Percentiles rank a stretch among this genome's conserved stretches.
These are phyloP conservation scores for Umimayanthus chanpuru DNA, from an alignment of 92 coral and sea anemone genomes.

Conservation along the genomic window DNA sequence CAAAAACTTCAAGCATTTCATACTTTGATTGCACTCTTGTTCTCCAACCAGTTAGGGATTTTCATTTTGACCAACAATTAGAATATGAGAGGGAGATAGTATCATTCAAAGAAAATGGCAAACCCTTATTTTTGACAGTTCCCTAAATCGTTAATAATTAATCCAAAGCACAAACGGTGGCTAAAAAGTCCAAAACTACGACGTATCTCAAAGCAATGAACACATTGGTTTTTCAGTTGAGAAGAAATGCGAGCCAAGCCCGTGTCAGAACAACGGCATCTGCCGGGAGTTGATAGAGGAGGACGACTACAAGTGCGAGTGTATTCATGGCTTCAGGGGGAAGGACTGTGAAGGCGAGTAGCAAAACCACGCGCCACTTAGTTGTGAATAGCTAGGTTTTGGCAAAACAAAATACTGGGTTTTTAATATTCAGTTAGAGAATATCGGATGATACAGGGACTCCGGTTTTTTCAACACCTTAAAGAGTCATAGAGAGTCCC, in stretches of 20 bases:
- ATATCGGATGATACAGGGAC: too few species aligned
- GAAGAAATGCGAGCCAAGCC: slow-evolving; percentile 94
- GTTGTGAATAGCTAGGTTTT: not conserved
- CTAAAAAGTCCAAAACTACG: not conserved
- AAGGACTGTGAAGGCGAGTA: slow-evolving; percentile 80
- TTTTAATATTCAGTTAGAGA: too few species aligned
- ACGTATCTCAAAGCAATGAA: not conserved
- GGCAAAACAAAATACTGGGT: not conserved
- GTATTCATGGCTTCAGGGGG: slow-evolving; percentile 84
- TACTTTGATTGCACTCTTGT: too few species aligned
- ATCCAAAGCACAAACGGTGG: not conserved
- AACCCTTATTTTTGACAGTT: too few species aligned
- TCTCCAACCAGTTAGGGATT: too few species aligned
- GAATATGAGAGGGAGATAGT: too few species aligned
- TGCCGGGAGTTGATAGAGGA: slow-evolving; percentile 78
- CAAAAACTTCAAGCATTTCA: too few species aligned
- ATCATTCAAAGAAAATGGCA: too few species aligned
- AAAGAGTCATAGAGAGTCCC: not conserved
- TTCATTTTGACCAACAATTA: too few species aligned
- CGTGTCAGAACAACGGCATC: slow-evolving; percentile 90
- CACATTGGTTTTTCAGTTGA: slow-evolving; percentile 64
- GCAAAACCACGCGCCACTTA: not conserved
- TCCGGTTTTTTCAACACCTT: not conserved
- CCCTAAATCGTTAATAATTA: too few species aligned
- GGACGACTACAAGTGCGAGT: slow-evolving; percentile 90